Base-by-base conservation (phyloP, 2,888 invertebrate genomes). In the Melanargia galathea region DNA sequence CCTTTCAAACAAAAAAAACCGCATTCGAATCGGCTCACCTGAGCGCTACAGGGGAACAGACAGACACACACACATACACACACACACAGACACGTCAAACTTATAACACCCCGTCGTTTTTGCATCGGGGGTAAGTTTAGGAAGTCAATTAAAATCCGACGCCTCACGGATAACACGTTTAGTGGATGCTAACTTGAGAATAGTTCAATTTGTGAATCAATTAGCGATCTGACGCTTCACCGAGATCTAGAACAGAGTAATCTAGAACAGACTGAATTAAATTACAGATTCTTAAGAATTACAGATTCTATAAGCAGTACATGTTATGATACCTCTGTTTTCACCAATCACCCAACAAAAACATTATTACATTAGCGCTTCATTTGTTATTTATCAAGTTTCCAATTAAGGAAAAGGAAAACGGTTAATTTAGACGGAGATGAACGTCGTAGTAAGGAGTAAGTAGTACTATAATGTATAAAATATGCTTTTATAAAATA, bases 321-420 rank as follows among this genome's bases (percentile, higher is more conserved):
- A n/a, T n/a, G n/a, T n/a, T n/a, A n/a, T n/a, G n/a, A n/a, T n/a
- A n/a, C 2, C n/a, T 40, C 13, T 5, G 1, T n/a, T 16, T 40
- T 40, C 7, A 40, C 7, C 40, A 18, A 40, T 16, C 16, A 18
- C 40, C 7, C 22, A 6, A 46, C 11, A 46, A 46, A 46, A 46
- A 22, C 24, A 46, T 46, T 13, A 13, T 22, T 13, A 24, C 46
- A 46, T 46, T 46, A 13, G 6, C 46, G 46, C 6, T 46, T 22
- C 24, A 46, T 46, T 46, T 22, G 46, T 24, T 46, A 46, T 46
- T 46, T 24, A 46, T 13, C 24, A 46, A 46, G n/a, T 24, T 46
- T 46, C 46, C 46, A 46, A 46, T 46, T 46, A 46, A n/a, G 46
- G 22, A 46, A 24, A 46, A 6, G 13, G 40, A 8, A 40, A 40